A percentile compares a stretch with the other conserved stretches of the same genome.
These are phyloP conservation scores for Haliclona indistincta DNA, from an alignment of 37 sponge, comb jelly and placozoan species.

Conservation along the genomic window DNA sequence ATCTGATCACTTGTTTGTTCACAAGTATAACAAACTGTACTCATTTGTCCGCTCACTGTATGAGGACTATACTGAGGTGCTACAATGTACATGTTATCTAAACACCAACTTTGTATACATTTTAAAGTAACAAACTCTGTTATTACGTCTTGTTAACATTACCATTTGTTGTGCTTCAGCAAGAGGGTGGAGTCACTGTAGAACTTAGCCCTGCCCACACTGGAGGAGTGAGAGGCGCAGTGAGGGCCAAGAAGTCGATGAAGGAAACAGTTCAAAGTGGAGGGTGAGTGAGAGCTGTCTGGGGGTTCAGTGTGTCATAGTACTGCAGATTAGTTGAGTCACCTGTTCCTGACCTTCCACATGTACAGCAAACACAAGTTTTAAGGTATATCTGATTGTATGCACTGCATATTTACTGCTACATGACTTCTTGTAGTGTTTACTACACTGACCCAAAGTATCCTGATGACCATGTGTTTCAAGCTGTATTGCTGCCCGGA, in stretches of 20 bases:
- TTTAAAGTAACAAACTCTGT: no score
- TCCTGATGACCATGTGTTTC: conserved; percentile 59
- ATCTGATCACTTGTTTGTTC: conserved; percentile 60
- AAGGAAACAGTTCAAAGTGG: conserved; percentile 5
- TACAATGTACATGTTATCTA: conserved; percentile 4
- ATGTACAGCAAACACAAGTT: conserved; percentile 25
- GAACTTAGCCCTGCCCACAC: conserved; percentile 41
- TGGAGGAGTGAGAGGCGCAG: conserved; percentile 51
- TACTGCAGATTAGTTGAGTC: no score
- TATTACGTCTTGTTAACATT: no score
- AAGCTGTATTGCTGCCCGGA: conserved; percentile 65
- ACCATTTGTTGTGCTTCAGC: no score
- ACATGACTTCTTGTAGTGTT: conserved; percentile 41
- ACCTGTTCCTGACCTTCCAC: conserved; percentile 11
- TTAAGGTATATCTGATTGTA: no score
- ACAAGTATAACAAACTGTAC: conserved; percentile 37
- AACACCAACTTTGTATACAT: neutral
- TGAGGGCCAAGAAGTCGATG: conserved; percentile 25
- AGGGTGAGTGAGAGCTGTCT: conserved; percentile 16
- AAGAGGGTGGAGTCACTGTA: no score
- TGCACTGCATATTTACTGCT: no score
- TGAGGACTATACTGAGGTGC: conserved; percentile 26
- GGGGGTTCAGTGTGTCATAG: no score
- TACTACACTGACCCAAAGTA: conserved; percentile 76
- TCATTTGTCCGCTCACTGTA: conserved; percentile 53